Base-by-base conservation (phyloP, 2,113 vertebrate species). In the Nymphicus hollandicus region DNA sequence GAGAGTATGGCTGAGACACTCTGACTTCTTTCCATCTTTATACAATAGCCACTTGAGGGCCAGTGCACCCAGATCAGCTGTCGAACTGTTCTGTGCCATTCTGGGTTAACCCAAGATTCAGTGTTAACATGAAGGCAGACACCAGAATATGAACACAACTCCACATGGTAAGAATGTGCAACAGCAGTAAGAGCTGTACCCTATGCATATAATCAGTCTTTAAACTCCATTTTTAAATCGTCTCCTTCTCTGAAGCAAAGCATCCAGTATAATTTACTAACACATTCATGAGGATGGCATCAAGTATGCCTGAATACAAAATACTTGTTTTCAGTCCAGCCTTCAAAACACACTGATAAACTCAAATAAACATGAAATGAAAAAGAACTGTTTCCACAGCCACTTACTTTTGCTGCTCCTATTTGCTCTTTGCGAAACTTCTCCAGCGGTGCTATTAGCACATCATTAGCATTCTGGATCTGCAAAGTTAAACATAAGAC, bases 381-480 rank as follows among this genome's bases (percentile, higher is more conserved):
- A 81, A 50, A 89, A 71, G 22, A 79, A 74, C 9, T 35, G 8
- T 29, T 92, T 85, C 35, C 33, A 49, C n/a, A 88, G 71, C 19
- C 71, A 98, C 99, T 99, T 98, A 99, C 99, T 98, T 99, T 99
- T 33, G 99, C 99, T n/a, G 98, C 99, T 35, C 99, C 99, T 37
- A 99, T 99, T 98, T 99, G 99, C 86, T 99, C 99, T 97, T 99
- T 99, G 22, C 99, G 98, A 94, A 99, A 99, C 91, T 98, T 99
- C 97, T 99, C 99, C 98, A 99, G 96, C 0, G 99, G 99, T 17
- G 99, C 98, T 97, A 99, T 99, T 97, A 99, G 97, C 86, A 99
- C 99, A 92, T 99, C 99, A 77, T 99, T 99, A 37, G 99, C 99
- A 56, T 99, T 99, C 97, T 99, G 99, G 97, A 99, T 99, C 99